Base-by-base conservation (phyloP, 1,140 invertebrate species). In the Bradynema listronoti region DNA sequence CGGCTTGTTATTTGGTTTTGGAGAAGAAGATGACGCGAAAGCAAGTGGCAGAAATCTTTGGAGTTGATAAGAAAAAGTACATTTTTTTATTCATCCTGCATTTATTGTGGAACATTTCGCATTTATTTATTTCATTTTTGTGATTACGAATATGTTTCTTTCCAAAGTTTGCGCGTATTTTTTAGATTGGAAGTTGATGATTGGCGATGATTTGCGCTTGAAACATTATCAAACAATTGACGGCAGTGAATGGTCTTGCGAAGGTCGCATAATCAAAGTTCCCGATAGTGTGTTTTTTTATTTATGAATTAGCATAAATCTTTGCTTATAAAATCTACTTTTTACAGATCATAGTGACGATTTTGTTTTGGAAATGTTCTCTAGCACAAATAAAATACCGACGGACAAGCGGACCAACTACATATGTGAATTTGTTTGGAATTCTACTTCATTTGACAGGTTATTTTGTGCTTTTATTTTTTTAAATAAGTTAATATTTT, bases 401-500 rank as follows among this genome's bases (percentile, higher is more conserved):
- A 58, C 71, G 0, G 72, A 78, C 47, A 72, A 63, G 56, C 66
- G 66, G 7, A 76, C 88, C 46, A 94, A 94, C 79, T 99, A 96
- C 81, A 89, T 92, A 0, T 90, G 98, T 9, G 94, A 99, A 80
- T 99, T 97, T 81, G 95, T 98, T 22, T 99, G 94, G 95, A 99
- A 99, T 78, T 92, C 91, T 55, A 98, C 93, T 0, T 92, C 90
- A 41, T 99, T 99, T 80, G 92, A 98, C 79, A 86, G 90, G 88
- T 90, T 25, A 22, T 47, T 30, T 2, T n/a, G 9, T 19, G 6
- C 9, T 25, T 14, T 39, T 61, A 16, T 30, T 56, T 33, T 16
- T 50, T 46, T 5, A 4, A 7, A 2, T 16, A 9, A 19, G 24
- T 29, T 25, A 41, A 25, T 51, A 9, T 36, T 52, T 45, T 4